Conservation (phyloP, 2,888 invertebrate species). For the Dendrolimus pini region DNA sequence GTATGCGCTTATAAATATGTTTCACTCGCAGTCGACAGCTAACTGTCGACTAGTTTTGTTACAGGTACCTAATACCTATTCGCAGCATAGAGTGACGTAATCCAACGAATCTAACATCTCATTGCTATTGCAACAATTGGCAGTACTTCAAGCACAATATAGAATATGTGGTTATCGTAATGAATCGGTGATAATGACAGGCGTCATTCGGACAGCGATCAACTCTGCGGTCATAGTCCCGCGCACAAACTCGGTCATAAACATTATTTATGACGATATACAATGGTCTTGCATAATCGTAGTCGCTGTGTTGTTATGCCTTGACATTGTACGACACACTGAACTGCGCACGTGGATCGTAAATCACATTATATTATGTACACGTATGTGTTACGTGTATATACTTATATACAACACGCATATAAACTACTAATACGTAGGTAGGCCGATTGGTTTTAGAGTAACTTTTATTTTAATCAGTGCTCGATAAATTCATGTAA, state of each 20-base stretch:
- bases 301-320: constrained; percentile 43
- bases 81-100: too few relatives aligned
- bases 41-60: constrained; percentile 11
- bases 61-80: constrained; percentile 6
- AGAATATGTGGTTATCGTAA: background rate
- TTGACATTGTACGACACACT: constrained; percentile 70
- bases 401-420: constrained; percentile 10
- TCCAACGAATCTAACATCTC: too few relatives aligned
- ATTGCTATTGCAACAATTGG: too few relatives aligned
- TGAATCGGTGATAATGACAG: constrained; percentile 4
- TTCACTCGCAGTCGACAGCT: constrained; percentile 8
- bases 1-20: constrained; percentile 13
- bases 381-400: constrained; percentile 11
- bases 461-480: too few relatives aligned
- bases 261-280: constrained; percentile 60
- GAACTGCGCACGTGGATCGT: constrained; percentile 65
- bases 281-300: constrained; percentile 60
- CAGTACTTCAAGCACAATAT: too few relatives aligned
- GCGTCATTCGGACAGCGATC: constrained; percentile 18
- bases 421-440: background rate
- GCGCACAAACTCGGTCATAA: constrained; percentile 28
- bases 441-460: background rate
- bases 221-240: constrained; percentile 24
- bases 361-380: constrained; percentile 45
- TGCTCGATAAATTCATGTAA: too few relatives aligned